These are phyloP conservation scores for Oreochromis tanganicae DNA, from an alignment of 2,113 vertebrate species.

Conservation along the genomic window DNA sequence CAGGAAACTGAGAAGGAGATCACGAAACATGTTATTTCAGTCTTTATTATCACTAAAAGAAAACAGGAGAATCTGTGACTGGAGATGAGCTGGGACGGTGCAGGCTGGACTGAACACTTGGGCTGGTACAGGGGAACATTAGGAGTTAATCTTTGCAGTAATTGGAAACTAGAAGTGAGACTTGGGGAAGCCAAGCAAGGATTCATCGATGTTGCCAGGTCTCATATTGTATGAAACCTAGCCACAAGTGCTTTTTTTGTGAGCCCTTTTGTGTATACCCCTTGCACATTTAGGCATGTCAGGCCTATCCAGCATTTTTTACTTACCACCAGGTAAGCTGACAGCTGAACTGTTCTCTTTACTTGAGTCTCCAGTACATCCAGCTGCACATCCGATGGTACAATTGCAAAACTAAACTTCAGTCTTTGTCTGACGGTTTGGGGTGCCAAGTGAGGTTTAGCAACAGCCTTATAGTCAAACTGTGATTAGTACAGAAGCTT, in stretches of 20 bases:
- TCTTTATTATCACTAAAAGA: background rate
- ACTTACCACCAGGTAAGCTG: background rate
- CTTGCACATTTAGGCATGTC: accelerated
- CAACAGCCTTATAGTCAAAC: background rate
- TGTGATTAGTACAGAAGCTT: background rate
- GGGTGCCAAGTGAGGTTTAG: background rate
- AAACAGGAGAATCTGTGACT: background rate
- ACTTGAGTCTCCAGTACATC: background rate
- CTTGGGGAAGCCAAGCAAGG: background rate
- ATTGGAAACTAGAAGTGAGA: background rate
- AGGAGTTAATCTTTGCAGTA: background rate
- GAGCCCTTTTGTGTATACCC: background rate
- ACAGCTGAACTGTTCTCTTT: background rate
- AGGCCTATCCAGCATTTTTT: background rate
- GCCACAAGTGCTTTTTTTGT: background rate
- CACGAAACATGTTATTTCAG: background rate
- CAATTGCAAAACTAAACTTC: background rate
- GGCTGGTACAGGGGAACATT: background rate
- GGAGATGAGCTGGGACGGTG: accelerated
- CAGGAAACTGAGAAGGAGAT: background rate
- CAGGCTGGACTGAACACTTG: background rate
- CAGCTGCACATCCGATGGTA: background rate
- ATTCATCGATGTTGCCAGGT: background rate
- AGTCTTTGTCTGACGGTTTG: background rate
- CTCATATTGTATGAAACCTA: background rate